Evolutionary conservation across 2,888 invertebrate genomes (phyloP).

Genomic region (Beris morrisii): DNA sequence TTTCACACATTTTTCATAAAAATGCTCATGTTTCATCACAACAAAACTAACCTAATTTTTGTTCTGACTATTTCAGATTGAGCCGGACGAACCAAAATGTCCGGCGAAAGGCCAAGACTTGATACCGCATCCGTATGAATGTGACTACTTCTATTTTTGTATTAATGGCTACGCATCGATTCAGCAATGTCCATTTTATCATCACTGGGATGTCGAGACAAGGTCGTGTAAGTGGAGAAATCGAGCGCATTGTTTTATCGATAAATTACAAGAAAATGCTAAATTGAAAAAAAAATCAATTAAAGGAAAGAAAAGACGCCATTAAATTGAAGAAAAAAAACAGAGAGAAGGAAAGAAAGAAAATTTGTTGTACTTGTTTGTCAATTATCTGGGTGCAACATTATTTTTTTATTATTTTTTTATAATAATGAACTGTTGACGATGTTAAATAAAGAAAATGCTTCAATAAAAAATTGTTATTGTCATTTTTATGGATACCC

Average conservation of each 20-base stretch:
- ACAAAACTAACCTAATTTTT: too few species aligned
- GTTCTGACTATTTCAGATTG: conserved; percentile 3
- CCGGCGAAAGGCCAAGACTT: conserved; percentile 35
- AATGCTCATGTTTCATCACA: too few species aligned
- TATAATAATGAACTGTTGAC: too few species aligned
- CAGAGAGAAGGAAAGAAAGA: too few species aligned
- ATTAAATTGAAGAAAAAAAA: too few species aligned
- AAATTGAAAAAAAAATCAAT: conserved; percentile 1
- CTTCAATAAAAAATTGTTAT: too few species aligned
- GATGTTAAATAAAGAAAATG: too few species aligned
- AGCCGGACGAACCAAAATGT: conserved; percentile 9
- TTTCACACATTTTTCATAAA: too few species aligned
- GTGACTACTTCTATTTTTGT: conserved; percentile 52
- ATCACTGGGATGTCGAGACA: conserved; percentile 49
- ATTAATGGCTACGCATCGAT: conserved; percentile 51
- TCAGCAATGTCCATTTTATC: conserved; percentile 53
- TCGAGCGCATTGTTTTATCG: conserved; percentile 44
- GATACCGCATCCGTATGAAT: conserved; percentile 51
- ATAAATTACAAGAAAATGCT: not conserved
- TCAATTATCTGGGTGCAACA: too few species aligned
- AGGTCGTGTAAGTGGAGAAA: conserved; percentile 50
- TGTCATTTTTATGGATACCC: too few species aligned
- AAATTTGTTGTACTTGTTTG: too few species aligned
- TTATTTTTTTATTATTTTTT: too few species aligned
- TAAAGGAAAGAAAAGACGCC: conserved; percentile 3